Conservation (phyloP, 1,140 invertebrate species). For the Rhyzopertha dominica region DNA sequence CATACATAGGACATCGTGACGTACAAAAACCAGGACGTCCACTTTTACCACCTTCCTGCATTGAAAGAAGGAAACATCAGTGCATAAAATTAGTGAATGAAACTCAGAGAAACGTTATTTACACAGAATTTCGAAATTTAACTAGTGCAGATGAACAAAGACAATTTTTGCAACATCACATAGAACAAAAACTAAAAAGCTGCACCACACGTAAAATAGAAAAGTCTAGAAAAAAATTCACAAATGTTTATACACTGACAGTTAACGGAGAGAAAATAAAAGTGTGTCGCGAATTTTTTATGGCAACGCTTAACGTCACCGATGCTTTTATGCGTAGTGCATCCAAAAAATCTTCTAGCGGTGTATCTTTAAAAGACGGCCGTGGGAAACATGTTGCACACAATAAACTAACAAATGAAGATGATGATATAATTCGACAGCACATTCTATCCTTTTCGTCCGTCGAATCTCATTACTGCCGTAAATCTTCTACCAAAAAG, state of each 20-base stretch:
- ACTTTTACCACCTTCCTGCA: constrained; percentile 6
- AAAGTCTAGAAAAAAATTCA: constrained; percentile 13
- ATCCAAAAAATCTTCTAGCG: constrained; percentile 11
- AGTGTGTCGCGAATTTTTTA: constrained; percentile 18
- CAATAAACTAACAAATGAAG: constrained; percentile 1
- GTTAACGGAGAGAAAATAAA: constrained; percentile 7
- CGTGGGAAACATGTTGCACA: constrained; percentile 10
- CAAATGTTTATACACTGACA: constrained; percentile 7
- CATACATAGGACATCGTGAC: constrained; percentile 2
- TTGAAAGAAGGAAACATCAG: background rate
- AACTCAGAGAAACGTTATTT: background rate
- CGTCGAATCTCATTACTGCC: constrained; percentile 18
- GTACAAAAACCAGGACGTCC: constrained; percentile 6
- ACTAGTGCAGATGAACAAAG: background rate
- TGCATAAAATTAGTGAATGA: background rate
- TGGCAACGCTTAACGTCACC: no score
- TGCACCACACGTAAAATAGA: constrained; percentile 11
- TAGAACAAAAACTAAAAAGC: constrained; percentile 3
- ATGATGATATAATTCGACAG: constrained; percentile 5
- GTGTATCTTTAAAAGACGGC: constrained; percentile 4
- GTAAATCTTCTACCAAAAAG: constrained; percentile 11
- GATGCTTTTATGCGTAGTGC: constrained; percentile 11
- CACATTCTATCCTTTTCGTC: constrained; percentile 19
- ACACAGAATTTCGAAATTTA: background rate
- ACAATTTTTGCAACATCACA: background rate